These are phyloP conservation scores for Microctenopoma lineatum DNA, from an alignment of 2,797 vertebrate species.

Conservation along the genomic window DNA sequence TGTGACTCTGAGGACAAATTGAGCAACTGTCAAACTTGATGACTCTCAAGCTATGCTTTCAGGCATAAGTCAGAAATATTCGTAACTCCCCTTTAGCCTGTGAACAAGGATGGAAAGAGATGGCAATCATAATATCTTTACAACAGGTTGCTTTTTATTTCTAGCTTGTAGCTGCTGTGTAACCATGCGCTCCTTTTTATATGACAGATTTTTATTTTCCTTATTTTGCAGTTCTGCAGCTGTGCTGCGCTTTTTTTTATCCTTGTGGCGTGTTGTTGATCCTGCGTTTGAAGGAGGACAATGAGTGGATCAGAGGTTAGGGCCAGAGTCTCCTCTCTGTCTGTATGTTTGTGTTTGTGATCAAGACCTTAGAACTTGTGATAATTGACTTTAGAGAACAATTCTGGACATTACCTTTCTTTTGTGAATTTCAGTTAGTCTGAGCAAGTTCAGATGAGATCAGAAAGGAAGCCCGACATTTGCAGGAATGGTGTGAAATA, in stretches of 20 bases:
- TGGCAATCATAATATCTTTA: background rate
- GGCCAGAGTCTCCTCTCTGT: slow-evolving; percentile 1
- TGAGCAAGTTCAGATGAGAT: slow-evolving; percentile 1
- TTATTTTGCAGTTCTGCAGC: slow-evolving; percentile 16
- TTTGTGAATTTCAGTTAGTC: slow-evolving; percentile 22
- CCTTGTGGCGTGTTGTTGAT: slow-evolving; percentile 36
- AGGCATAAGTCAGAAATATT: slow-evolving; percentile 25
- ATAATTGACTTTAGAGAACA: slow-evolving; percentile 29
- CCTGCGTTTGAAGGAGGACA: slow-evolving; percentile 26
- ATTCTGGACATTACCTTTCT: slow-evolving; percentile 18
- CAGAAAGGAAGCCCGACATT: slow-evolving; percentile 12
- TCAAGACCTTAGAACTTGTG: slow-evolving; percentile 28
- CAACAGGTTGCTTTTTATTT: background rate
- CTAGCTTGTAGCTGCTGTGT: background rate
- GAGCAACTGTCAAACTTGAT: slow-evolving; percentile 49
- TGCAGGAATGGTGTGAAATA: background rate
- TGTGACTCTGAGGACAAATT: slow-evolving; percentile 45
- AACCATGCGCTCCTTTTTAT: background rate
- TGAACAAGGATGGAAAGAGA: background rate
- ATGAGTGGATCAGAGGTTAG: slow-evolving; percentile 47
- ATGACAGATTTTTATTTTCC: slow-evolving; percentile 24
- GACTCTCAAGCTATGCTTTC: slow-evolving; percentile 28
- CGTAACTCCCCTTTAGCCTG: background rate
- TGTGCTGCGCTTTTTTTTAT: slow-evolving; percentile 25
- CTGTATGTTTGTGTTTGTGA: slow-evolving; percentile 22